Base-by-base conservation (phyloP, 2,888 invertebrate species). In the Monopis laevigella region DNA sequence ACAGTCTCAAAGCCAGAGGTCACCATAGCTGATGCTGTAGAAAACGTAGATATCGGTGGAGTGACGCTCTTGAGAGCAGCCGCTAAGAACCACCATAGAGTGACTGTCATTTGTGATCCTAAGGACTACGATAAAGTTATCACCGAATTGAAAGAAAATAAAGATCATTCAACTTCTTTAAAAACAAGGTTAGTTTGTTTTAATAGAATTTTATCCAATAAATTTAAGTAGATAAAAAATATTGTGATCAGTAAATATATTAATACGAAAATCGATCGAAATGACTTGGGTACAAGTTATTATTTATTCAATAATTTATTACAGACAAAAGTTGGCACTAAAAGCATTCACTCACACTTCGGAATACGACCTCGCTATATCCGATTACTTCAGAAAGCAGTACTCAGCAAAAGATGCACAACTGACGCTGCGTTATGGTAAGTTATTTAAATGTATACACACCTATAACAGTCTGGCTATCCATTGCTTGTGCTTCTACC, bases 271-370 rank as follows among this genome's bases (percentile, higher is more conserved):
- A n/a, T n/a, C n/a, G n/a, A n/a, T n/a, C n/a, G n/a, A n/a, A n/a
- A n/a, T n/a, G n/a, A n/a, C n/a, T n/a, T n/a, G n/a, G n/a, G n/a
- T n/a, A n/a, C n/a, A n/a, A n/a, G n/a, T n/a, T n/a, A n/a, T n/a
- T n/a, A n/a, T n/a, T n/a, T n/a, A n/a, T n/a, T n/a, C n/a, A n/a
- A n/a, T n/a, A n/a, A n/a, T n/a, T n/a, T n/a, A n/a, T 77, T 75
- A 13, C 64, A 91, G 92, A 47, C 88, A 93, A 75, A 77, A 73
- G n/a, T 66, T 94, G 44, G 93, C 94, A 0, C 65, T 94, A 13
- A 94, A 98, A 80, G 98, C 98, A 0, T 99, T 99, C 64, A 96
- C 94, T 2, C 96, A 97, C 64, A 99, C 98, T 0, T 89, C 96
- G 0, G 88, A 92, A 42, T 99, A 99, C 65, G 98, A 99, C 68